These are phyloP conservation scores for Haemorhous mexicanus DNA, from an alignment of 2,113 vertebrate genomes.

Conservation along the genomic window DNA sequence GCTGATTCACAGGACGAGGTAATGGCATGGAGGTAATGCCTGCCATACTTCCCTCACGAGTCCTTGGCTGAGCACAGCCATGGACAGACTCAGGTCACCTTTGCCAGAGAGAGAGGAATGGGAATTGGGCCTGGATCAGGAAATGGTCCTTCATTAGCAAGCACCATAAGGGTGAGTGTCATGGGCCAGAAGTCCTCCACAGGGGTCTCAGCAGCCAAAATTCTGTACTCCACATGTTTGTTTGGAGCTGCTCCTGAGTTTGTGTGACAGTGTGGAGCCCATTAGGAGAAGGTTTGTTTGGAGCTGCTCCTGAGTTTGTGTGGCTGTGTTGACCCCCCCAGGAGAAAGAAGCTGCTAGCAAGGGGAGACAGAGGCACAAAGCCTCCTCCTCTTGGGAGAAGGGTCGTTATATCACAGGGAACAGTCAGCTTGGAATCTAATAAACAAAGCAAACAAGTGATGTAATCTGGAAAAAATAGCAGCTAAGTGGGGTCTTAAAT, in stretches of 20 bases:
- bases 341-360: not conserved
- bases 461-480: not conserved
- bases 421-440: not conserved
- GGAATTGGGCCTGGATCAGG: not conserved
- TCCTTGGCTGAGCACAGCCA: not conserved
- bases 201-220: not conserved
- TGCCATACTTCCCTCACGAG: fast-evolving
- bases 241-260: not conserved
- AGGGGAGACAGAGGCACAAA: not conserved
- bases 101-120: not conserved
- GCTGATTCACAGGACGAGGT: not conserved
- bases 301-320: not conserved
- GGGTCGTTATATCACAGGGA: not conserved
- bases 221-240: fast-evolving
- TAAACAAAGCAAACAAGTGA: not conserved
- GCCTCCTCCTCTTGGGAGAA: not conserved
- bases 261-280: not conserved
- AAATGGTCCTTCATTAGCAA: not conserved
- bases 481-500: not conserved
- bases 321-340: fast-evolving
- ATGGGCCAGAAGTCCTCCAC: not conserved
- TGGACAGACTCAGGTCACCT: not conserved
- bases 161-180: fast-evolving
- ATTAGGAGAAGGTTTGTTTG: too few species aligned
- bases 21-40: not conserved